Evolutionary conservation across 2,113 vertebrate species (phyloP).

Genomic region (Sakesphorus luctuosus): DNA sequence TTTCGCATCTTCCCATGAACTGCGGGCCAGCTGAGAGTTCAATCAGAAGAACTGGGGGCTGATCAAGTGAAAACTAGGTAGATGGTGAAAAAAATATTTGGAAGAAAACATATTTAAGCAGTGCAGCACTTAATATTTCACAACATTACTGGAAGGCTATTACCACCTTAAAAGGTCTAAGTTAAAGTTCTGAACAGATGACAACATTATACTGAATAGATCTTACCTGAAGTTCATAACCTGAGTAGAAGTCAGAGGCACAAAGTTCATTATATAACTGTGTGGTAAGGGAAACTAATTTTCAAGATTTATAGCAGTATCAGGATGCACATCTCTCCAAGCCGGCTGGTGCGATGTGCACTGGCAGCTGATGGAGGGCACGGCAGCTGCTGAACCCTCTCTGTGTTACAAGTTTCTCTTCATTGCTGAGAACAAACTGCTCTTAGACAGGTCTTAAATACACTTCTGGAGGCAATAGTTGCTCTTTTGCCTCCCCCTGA

Average conservation of each 20-base stretch:
- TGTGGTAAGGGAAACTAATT: neutral
- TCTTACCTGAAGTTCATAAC: neutral
- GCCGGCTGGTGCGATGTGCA: neutral
- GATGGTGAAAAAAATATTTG: neutral
- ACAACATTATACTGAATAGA: neutral
- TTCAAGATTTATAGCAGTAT: neutral
- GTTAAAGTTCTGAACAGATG: neutral
- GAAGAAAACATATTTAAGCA: neutral
- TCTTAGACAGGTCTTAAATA: neutral
- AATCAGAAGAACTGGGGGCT: neutral
- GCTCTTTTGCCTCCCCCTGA: neutral
- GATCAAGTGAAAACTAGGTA: neutral
- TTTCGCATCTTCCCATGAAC: fast-evolving
- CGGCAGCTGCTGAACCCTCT: neutral
- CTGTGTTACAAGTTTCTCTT: neutral
- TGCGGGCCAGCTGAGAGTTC: neutral
- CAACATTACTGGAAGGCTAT: neutral
- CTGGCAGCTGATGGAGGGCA: neutral
- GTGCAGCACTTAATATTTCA: neutral
- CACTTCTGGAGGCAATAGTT: neutral
- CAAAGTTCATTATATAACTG: neutral
- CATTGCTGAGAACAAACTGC: neutral
- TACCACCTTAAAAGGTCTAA: neutral
- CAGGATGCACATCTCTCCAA: fast-evolving
- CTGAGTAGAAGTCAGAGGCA: neutral